Evolutionary conservation across 2,888 invertebrate species (phyloP).

Genomic region (Eudemis profundana): DNA sequence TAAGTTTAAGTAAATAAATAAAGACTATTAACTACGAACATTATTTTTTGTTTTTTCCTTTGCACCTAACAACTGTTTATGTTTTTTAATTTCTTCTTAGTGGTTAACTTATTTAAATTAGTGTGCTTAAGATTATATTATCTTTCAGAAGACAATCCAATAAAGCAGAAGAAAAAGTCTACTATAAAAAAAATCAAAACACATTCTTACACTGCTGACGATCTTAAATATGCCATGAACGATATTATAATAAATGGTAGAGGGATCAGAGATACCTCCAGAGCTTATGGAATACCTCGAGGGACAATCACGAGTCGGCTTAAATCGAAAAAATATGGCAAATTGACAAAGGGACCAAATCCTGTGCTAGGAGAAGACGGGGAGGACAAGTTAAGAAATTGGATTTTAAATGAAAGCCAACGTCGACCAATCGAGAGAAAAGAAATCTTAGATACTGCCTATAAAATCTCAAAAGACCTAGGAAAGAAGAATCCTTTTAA

Average conservation of each 20-base stretch:
- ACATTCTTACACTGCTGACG: not conserved
- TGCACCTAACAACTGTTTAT: too few relatives aligned
- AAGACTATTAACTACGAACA: too few relatives aligned
- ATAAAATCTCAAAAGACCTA: not conserved
- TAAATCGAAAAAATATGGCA: not conserved
- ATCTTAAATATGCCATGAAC: constrained; percentile 9
- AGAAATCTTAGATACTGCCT: not conserved
- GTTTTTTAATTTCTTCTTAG: too few relatives aligned
- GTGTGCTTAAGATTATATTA: too few relatives aligned
- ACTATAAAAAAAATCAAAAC: not conserved
- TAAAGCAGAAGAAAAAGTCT: not conserved
- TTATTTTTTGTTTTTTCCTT: too few relatives aligned
- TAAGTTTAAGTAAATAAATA: too few relatives aligned
- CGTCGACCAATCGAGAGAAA: not conserved
- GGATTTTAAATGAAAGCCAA: constrained; percentile 4
- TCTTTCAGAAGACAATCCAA: not conserved
- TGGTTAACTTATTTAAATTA: too few relatives aligned
- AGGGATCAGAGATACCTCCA: constrained; percentile 2
- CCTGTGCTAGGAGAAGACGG: constrained; percentile 16
- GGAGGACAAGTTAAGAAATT: constrained; percentile 3
- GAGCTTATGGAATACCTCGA: constrained; percentile 7
- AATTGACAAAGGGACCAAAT: constrained; percentile 11
- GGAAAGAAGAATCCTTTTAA: constrained; percentile 14
- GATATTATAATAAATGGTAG: constrained; percentile 15
- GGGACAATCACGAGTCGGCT: not conserved